phyloP scores from a whole-genome alignment of 1,140 invertebrate genomes.

The Popillia japonica region DNA sequence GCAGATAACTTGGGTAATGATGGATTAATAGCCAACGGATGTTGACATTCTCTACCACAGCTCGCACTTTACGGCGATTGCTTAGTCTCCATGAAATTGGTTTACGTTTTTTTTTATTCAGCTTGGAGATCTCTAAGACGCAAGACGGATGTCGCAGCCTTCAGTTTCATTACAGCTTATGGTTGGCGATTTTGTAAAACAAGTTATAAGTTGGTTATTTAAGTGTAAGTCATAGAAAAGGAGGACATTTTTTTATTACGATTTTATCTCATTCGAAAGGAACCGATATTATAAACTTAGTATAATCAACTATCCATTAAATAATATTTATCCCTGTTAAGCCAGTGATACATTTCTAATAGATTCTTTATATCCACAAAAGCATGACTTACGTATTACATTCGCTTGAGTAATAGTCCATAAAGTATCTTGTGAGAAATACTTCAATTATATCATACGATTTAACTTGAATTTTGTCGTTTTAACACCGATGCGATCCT shows the following conservation, averaged over 20 bases:
- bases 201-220: too few species aligned
- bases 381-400: not conserved
- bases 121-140: too few species aligned
- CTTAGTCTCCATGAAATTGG: conserved; percentile 29
- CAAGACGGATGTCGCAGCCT: too few species aligned
- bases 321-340: not conserved
- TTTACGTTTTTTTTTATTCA: conserved; percentile 12
- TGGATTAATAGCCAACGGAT: conserved; percentile 31
- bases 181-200: too few species aligned
- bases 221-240: too few species aligned
- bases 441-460: conserved; percentile 6
- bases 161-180: too few species aligned
- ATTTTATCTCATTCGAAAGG: not conserved
- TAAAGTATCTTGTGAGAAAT: not conserved
- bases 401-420: not conserved
- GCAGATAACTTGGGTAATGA: conserved; percentile 22
- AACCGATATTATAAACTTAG: not conserved
- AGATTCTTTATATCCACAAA: conserved; percentile 1
- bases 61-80: not conserved
- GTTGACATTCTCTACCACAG: conserved; percentile 18
- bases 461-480: conserved; percentile 5
- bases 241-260: not conserved
- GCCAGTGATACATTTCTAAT: not conserved
- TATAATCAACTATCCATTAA: not conserved
- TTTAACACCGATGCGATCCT: conserved; percentile 1